Evolutionary conservation across 2,113 vertebrate species (phyloP).

Genomic region (Morone saxatilis): DNA sequence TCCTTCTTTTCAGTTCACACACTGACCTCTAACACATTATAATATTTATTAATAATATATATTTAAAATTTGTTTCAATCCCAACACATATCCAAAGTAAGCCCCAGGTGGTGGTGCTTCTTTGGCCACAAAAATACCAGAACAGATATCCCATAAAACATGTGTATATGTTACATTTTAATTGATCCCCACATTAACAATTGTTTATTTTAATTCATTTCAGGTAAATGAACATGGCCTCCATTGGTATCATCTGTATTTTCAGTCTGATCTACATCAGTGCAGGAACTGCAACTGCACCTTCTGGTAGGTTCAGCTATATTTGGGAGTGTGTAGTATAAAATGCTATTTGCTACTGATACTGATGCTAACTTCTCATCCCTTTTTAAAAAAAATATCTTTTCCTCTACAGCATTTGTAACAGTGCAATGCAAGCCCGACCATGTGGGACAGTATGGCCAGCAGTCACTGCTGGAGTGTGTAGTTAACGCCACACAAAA

Average conservation of each 20-base stretch:
- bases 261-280: accelerated
- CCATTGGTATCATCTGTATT: accelerated
- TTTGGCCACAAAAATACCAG: background rate
- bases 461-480: conserved; percentile 58
- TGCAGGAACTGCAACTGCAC: background rate
- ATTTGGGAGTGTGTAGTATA: background rate
- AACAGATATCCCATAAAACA: background rate
- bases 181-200: accelerated
- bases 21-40: background rate
- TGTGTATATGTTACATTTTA: accelerated
- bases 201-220: background rate
- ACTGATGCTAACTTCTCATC: background rate
- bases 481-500: accelerated
- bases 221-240: conserved; percentile 69
- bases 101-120: background rate
- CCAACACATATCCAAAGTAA: background rate
- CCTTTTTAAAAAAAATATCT: background rate
- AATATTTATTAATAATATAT: too few relatives aligned
- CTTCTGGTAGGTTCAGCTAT: background rate
- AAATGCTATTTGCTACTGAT: accelerated
- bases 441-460: background rate
- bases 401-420: conserved; percentile 45
- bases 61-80: background rate
- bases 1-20: too few relatives aligned
- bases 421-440: background rate